Percentiles rank a stretch among this genome's conserved stretches.
Evolutionary conservation across 1,140 invertebrate genomes (phyloP).

Genomic region (Zaprionus inermis): DNA sequence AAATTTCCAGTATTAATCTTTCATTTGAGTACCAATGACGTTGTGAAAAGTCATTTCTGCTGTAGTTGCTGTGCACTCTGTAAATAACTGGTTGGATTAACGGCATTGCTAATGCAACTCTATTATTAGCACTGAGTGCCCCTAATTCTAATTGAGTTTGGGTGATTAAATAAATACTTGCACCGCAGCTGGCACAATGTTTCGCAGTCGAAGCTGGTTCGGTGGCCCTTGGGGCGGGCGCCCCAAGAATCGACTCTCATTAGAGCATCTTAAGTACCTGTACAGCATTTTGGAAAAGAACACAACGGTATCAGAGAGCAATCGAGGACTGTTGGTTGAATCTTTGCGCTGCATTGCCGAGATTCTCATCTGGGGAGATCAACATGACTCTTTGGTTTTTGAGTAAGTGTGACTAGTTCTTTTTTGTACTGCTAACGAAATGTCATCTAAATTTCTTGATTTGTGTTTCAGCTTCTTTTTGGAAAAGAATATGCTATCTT

Average conservation of each 20-base stretch:
- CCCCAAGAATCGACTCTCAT: conserved; percentile 97
- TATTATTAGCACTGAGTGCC: conserved; percentile 30
- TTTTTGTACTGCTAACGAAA: conserved; percentile 46
- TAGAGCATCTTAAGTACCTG: conserved; percentile 98
- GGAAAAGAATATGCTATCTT: conserved; percentile 99
- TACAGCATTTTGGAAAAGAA: conserved; percentile 98
- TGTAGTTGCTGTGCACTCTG: conserved; percentile 7
- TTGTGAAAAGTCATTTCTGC: conserved; percentile 23
- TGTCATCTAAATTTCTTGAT: not conserved
- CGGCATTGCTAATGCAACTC: conserved; percentile 14
- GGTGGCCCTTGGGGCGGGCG: conserved; percentile 91
- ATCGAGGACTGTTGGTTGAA: conserved; percentile 97
- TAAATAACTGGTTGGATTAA: conserved; percentile 28
- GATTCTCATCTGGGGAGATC: conserved; percentile 99
- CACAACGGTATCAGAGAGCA: conserved; percentile 97
- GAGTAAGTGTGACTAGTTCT: conserved; percentile 90
- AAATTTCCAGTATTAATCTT: conserved; percentile 4
- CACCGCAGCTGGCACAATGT: conserved; percentile 86
- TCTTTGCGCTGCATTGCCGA: conserved; percentile 98
- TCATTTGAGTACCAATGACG: conserved; percentile 22
- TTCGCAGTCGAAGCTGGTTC: conserved; percentile 94
- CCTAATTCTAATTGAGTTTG: conserved; percentile 13
- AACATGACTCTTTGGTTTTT: conserved; percentile 99
- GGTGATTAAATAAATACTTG: conserved; percentile 5
- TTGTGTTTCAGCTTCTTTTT: conserved; percentile 94